Evolutionary conservation across 1,140 invertebrate genomes (phyloP).

Genomic region (Arctopsyche grandis): DNA sequence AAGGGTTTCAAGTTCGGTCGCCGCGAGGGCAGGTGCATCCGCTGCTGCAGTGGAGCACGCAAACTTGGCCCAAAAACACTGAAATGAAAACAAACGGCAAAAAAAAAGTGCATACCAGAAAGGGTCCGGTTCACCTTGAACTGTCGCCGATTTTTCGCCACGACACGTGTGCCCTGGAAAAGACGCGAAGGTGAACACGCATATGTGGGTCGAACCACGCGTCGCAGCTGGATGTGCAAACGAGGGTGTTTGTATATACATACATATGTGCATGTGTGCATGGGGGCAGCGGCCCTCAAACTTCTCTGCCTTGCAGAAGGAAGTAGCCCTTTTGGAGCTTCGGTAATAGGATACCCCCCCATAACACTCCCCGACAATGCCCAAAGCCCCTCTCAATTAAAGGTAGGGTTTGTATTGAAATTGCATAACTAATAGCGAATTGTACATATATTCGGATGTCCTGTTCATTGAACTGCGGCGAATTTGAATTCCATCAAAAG

Average conservation of each 20-base stretch:
- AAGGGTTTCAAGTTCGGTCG: background rate
- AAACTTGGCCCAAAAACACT: background rate
- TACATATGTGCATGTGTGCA: no score
- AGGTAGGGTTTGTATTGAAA: no score
- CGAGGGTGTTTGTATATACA: background rate
- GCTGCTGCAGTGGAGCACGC: background rate
- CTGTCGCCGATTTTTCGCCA: slow-evolving; percentile 52
- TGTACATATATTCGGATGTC: no score
- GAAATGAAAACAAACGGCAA: background rate
- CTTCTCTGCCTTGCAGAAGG: no score
- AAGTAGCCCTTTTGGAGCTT: no score
- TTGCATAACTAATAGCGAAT: no score
- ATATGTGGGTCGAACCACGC: slow-evolving; percentile 16
- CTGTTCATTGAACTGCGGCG: no score
- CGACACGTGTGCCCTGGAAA: slow-evolving; percentile 53
- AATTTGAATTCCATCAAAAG: no score
- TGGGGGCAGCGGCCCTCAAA: background rate
- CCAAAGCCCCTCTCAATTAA: no score
- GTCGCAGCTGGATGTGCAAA: slow-evolving; percentile 1
- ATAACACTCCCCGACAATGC: no score
- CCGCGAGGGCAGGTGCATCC: slow-evolving; percentile 26
- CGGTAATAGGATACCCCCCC: no score
- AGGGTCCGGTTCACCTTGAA: slow-evolving; percentile 50
- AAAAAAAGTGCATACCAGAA: background rate
- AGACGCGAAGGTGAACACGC: slow-evolving; percentile 49